Evolutionary conservation across 2,797 vertebrate species (phyloP).

Genomic region (Schizopygopsis pylzovi): DNA sequence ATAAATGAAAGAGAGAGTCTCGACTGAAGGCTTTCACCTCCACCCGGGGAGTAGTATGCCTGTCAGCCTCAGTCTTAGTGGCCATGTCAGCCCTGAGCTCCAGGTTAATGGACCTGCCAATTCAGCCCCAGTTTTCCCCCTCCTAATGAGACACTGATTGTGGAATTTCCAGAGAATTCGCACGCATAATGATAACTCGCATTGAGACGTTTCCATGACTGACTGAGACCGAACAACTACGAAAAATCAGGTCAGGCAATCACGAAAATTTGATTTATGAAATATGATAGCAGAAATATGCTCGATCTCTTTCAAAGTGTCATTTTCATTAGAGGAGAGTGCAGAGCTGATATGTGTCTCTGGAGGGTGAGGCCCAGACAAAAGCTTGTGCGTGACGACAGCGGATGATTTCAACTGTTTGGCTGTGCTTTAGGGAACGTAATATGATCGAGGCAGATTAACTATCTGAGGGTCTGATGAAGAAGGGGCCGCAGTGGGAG

Average conservation of each 20-base stretch:
- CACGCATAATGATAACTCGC: constrained; percentile 66
- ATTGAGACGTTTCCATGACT: constrained; percentile 63
- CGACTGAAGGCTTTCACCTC: constrained; percentile 32
- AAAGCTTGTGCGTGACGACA: constrained; percentile 22
- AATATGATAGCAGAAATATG: constrained; percentile 59
- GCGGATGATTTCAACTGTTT: constrained; percentile 32
- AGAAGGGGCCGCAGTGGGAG: constrained; percentile 10
- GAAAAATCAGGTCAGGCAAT: constrained; percentile 47
- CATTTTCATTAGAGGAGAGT: constrained; percentile 44
- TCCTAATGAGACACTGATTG: constrained; percentile 79
- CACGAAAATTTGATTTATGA: constrained; percentile 54
- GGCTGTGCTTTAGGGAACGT: constrained; percentile 11
- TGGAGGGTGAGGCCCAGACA: constrained; percentile 33
- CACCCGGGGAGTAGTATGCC: constrained; percentile 30
- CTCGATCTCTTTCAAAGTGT: constrained; percentile 47
- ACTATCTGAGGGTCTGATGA: constrained; percentile 24
- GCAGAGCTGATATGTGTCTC: constrained; percentile 46
- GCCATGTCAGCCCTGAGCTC: constrained; percentile 69
- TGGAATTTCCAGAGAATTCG: constrained; percentile 73
- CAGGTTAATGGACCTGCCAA: constrained; percentile 79
- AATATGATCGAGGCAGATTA: constrained; percentile 27
- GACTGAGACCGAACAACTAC: constrained; percentile 35
- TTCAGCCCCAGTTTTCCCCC: constrained; percentile 70
- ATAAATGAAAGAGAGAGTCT: constrained; percentile 20
- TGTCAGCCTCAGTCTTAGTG: constrained; percentile 58